These are phyloP conservation scores for Sisyra nigra DNA, from an alignment of 2,888 invertebrate genomes.

Conservation along the genomic window DNA sequence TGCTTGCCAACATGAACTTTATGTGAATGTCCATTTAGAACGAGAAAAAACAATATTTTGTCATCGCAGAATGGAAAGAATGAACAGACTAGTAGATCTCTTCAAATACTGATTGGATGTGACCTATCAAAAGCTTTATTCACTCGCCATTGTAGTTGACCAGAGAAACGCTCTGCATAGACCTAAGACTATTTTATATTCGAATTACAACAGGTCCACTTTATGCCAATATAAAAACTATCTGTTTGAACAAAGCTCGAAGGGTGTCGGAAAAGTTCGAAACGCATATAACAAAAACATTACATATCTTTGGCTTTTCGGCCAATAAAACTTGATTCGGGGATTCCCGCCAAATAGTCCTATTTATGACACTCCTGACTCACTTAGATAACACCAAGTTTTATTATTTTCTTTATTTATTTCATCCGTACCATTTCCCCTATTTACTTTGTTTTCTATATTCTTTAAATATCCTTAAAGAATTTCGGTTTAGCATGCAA, in stretches of 20 bases:
- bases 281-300: constrained; percentile 13
- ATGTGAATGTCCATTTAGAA: constrained; percentile 13
- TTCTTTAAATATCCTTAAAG: no score
- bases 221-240: constrained; percentile 23
- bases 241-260: constrained; percentile 11
- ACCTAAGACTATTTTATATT: not conserved
- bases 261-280: constrained; percentile 1
- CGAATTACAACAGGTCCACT: constrained; percentile 2
- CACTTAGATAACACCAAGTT: no score
- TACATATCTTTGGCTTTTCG: constrained; percentile 42
- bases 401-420: no score
- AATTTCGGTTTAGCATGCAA: no score
- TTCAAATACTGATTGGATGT: constrained; percentile 29
- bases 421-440: no score
- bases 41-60: constrained; percentile 20
- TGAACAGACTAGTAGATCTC: constrained; percentile 18
- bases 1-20: constrained; percentile 4
- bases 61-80: constrained; percentile 12
- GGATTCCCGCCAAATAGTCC: constrained; percentile 22
- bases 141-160: constrained; percentile 15
- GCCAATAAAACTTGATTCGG: constrained; percentile 40
- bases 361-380: constrained; percentile 19
- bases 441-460: no score
- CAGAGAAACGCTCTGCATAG: constrained; percentile 15
- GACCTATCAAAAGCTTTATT: constrained; percentile 27